Conservation (phyloP, 2,888 invertebrate species). For the Dicycla oo region DNA sequence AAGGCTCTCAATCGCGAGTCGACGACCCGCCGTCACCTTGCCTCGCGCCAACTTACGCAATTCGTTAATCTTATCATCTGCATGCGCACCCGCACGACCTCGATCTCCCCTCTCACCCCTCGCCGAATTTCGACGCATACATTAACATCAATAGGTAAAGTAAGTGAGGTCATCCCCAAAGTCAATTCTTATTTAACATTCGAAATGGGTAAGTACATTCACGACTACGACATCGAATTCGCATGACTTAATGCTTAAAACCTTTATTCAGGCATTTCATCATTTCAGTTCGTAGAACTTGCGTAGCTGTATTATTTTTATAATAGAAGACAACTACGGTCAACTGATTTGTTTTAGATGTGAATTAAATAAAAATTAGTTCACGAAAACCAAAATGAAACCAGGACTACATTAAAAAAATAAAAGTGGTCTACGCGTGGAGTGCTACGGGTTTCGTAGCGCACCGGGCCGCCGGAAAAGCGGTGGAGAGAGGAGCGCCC, state of each 20-base stretch:
- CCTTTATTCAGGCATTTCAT: neutral
- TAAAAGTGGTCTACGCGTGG: conserved; percentile 77
- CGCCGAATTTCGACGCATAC: conserved; percentile 81
- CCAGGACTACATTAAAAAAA: conserved; percentile 48
- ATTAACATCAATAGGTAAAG: conserved; percentile 68
- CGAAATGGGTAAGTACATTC: conserved; percentile 61
- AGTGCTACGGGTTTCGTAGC: conserved; percentile 75
- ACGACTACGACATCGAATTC: conserved; percentile 49
- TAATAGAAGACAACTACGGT: neutral
- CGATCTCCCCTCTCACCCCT: conserved; percentile 81
- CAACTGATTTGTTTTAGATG: neutral
- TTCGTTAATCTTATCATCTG: conserved; percentile 89
- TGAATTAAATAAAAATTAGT: conserved; percentile 19
- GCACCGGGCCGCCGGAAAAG: conserved; percentile 75
- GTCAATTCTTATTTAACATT: conserved; percentile 68
- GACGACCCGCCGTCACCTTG: conserved; percentile 89
- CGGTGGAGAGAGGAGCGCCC: conserved; percentile 83
- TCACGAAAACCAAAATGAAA: conserved; percentile 27
- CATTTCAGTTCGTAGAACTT: conserved; percentile 14
- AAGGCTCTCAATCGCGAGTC: conserved; percentile 86
- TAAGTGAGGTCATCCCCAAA: conserved; percentile 73
- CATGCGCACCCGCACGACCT: conserved; percentile 86
- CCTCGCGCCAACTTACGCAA: conserved; percentile 88
- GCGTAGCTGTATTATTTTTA: neutral
- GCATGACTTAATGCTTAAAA: conserved; percentile 6